Evolutionary conservation across 2,113 vertebrate species (phyloP), one percentile per base, ranked within the genome.

Genomic region (Cyphomyrus discorhynchus): DNA sequence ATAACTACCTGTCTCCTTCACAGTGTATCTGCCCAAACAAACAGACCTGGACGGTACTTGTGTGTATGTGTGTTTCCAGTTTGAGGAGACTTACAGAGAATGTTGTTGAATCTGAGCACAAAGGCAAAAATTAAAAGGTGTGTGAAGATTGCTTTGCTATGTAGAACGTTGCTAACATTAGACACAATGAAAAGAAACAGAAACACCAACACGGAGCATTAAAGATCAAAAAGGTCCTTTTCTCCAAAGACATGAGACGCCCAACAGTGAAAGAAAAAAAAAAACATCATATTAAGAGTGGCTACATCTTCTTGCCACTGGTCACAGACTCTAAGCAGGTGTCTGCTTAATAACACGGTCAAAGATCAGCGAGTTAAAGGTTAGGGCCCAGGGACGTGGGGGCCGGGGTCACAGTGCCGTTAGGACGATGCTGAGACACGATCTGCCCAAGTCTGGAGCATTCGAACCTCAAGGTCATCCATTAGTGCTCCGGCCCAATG

Each of bases 261-360:
- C 45, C 83, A 21, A 49, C 46, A 46, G 83, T 53, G 85, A 31
- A 27, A 42, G 39, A 21, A 11, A 9, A 39, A 53, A 86, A 87
- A 35, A 31, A 56, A 21, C 85, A 53, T 87, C 85, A 27, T 35
- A 21, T 87, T 87, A 87, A 10, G 13, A 56, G 85, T 17, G 21
- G 47, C 85, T 53, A 24, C 87, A 66, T 62, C 47, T 35, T 47
- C 66, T 17, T 47, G 3, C 49, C 49, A 47, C 74, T 42, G 42
- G 50, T 50, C 50, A 47, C 80, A 58, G 52, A 97, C 96, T 95
- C 95, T 94, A 96, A 97, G 98, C 98, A 99, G 98, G 98, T 99
- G 98, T 98, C 97, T 97, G 96, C 97, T 98, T 98, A 98, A 98
- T 98, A 98, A 97, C 97, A 98, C 97, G 97, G 98, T 99, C 98